These are phyloP conservation scores for Varanus komodoensis DNA, from an alignment of 2,113 vertebrate species.

Conservation along the genomic window DNA sequence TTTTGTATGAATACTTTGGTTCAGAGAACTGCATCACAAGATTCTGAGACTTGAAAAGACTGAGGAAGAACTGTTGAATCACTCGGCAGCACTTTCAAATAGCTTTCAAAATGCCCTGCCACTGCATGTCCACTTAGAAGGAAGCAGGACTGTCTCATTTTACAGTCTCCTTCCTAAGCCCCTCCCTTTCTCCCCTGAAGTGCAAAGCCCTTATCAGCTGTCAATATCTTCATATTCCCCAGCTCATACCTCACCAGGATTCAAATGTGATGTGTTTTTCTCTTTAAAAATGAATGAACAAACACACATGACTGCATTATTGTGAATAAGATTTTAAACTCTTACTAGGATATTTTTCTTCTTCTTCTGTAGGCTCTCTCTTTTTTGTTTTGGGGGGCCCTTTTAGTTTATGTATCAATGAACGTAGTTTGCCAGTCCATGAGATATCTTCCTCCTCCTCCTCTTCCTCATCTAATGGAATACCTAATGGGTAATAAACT, in stretches of 20 bases:
- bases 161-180: too few species aligned
- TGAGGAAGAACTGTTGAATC: too few species aligned
- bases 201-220: too few species aligned
- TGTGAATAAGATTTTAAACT: slow-evolving; percentile 19
- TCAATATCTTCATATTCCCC: too few species aligned
- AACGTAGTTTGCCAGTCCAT: slow-evolving; percentile 88
- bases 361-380: slow-evolving; percentile 80
- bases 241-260: not conserved
- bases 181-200: too few species aligned
- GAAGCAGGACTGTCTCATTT: too few species aligned
- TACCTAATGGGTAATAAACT: slow-evolving; percentile 81
- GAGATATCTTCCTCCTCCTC: slow-evolving; percentile 87
- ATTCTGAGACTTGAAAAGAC: too few species aligned
- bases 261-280: not conserved
- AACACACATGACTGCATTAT: not conserved
- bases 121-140: too few species aligned
- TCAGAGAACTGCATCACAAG: too few species aligned
- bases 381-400: slow-evolving; percentile 86
- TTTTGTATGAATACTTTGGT: too few species aligned
- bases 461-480: slow-evolving; percentile 91
- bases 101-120: too few species aligned
- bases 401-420: slow-evolving; percentile 92
- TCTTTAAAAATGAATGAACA: not conserved
- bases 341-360: slow-evolving; percentile 91
- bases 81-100: too few species aligned